Evolutionary conservation across 2,113 vertebrate species (phyloP).

Genomic region (Turdus rufiventris): DNA sequence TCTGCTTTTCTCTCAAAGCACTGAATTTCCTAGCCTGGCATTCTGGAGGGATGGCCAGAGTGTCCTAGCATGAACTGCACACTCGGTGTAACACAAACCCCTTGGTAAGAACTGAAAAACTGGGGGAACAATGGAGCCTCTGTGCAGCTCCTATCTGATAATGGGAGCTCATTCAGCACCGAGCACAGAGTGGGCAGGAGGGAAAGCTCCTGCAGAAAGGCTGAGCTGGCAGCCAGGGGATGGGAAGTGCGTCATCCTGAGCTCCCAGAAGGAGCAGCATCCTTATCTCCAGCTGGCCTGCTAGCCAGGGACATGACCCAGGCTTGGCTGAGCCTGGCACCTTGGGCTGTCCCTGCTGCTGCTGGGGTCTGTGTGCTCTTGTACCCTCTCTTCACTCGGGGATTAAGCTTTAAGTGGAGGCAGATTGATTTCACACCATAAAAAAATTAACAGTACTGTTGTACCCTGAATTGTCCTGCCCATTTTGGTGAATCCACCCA

Average conservation of each 20-base stretch:
- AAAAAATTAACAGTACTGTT: neutral
- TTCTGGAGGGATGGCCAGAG: neutral
- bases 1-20: neutral
- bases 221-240: neutral
- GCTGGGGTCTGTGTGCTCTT: neutral
- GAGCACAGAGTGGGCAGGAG: neutral
- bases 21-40: neutral
- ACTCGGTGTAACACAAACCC: accelerated
- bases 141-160: neutral
- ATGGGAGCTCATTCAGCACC: neutral
- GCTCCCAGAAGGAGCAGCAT: neutral
- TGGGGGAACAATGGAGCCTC: neutral
- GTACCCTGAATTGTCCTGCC: neutral
- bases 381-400: neutral
- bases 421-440: neutral
- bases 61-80: neutral
- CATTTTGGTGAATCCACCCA: neutral
- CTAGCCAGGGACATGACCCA: neutral
- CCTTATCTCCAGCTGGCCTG: neutral
- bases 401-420: neutral
- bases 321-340: neutral
- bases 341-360: accelerated
- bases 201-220: neutral
- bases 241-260: neutral
- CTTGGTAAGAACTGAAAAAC: neutral